Evolutionary conservation across 2,113 vertebrate species (phyloP).

Genomic region (Labeo rohita): DNA sequence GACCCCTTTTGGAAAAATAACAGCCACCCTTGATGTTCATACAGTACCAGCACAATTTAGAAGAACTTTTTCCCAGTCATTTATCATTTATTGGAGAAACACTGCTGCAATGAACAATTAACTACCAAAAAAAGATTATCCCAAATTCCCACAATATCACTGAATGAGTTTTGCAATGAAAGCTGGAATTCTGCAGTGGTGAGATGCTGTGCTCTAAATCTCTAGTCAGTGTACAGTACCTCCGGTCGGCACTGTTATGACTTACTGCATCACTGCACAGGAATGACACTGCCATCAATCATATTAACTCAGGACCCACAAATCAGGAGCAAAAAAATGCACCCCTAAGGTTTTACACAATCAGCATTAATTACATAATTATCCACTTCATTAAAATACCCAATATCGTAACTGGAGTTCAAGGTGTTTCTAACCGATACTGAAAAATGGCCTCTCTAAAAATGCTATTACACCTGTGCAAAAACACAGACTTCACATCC

Average conservation of each 20-base stretch:
- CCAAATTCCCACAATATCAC: neutral
- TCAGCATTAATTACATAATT: constrained; percentile 63
- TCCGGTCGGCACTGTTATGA: constrained; percentile 56
- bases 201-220: constrained; percentile 32
- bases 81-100: neutral
- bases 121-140: neutral
- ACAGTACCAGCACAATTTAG: neutral
- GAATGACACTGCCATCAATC: constrained; percentile 67
- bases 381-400: constrained; percentile 64
- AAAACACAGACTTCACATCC: neutral
- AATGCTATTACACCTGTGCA: neutral
- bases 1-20: neutral
- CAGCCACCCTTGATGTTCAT: neutral
- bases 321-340: constrained; percentile 50
- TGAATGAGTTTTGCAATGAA: neutral
- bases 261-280: constrained; percentile 60
- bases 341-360: constrained; percentile 55
- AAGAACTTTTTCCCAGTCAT: neutral
- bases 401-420: constrained; percentile 54
- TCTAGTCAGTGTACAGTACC: constrained; percentile 48
- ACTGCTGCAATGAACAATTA: neutral
- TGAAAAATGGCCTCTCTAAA: constrained; percentile 10
- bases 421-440: constrained; percentile 55
- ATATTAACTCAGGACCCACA: constrained; percentile 55
- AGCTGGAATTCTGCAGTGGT: neutral